Evolutionary conservation across 1,140 invertebrate genomes (phyloP).

Genomic region (Wasmannia auropunctata): DNA sequence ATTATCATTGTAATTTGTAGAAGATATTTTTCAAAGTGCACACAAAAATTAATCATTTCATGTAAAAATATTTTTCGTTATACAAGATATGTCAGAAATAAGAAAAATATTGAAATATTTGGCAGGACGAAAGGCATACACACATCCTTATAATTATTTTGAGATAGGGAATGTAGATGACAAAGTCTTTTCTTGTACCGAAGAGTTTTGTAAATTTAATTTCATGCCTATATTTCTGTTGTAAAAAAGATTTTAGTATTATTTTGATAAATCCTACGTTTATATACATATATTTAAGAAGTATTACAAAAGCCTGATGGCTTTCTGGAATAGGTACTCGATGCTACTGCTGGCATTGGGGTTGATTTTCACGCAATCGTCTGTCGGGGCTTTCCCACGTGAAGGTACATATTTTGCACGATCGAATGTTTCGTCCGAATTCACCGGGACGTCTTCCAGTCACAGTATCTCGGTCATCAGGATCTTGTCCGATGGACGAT

Average conservation of each 20-base stretch:
- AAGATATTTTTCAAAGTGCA: background rate
- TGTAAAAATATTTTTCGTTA: background rate
- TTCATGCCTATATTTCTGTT: background rate
- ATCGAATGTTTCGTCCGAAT: conserved; percentile 57
- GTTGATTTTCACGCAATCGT: conserved; percentile 75
- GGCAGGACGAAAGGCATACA: background rate
- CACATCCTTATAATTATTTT: background rate
- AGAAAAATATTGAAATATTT: background rate
- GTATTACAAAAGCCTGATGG: background rate
- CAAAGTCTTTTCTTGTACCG: background rate
- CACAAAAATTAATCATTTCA: background rate
- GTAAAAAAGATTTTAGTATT: background rate
- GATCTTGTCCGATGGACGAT: conserved; percentile 82
- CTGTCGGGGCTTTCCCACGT: conserved; percentile 69
- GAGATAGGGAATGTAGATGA: background rate
- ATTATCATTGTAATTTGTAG: background rate
- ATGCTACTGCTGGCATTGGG: conserved; percentile 75
- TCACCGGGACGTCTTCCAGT: conserved; percentile 46
- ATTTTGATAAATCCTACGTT: background rate
- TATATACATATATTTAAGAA: background rate
- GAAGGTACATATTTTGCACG: conserved; percentile 52
- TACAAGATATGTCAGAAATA: background rate
- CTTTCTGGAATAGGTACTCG: conserved; percentile 68
- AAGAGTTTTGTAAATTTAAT: background rate
- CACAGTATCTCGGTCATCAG: conserved; percentile 79